Conservation (phyloP, 2,113 vertebrate genomes). For the Galbula dea region DNA sequence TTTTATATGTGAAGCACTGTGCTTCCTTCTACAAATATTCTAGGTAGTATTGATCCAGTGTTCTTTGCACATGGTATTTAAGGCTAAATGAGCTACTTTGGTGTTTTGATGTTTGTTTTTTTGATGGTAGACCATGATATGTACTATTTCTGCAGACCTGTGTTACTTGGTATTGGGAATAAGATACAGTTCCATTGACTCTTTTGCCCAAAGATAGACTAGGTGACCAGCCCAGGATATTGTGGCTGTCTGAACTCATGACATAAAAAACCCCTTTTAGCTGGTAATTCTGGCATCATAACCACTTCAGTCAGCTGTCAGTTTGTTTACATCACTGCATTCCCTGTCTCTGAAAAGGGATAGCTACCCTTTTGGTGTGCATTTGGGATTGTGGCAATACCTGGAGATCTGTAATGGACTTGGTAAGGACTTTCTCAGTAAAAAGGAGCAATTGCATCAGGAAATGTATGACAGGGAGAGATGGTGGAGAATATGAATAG, state of each 20-base stretch:
- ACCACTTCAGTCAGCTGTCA: neutral
- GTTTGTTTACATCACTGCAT: neutral
- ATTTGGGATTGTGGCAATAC: conserved; percentile 1
- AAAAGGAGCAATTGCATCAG: neutral
- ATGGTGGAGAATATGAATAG: neutral
- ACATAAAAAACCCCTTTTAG: neutral
- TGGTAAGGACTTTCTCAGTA: neutral
- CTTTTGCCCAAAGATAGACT: neutral
- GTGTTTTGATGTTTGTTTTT: conserved; percentile 10
- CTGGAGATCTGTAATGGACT: neutral
- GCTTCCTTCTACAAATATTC: conserved; percentile 69
- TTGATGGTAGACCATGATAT: conserved; percentile 8
- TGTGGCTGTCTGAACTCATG: conserved; percentile 17
- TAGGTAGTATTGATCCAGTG: conserved; percentile 60
- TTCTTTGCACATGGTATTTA: conserved; percentile 70
- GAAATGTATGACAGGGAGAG: neutral
- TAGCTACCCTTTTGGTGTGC: neutral
- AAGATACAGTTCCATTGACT: neutral
- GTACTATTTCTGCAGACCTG: conserved; percentile 46
- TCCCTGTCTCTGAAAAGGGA: neutral
- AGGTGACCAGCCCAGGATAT: neutral
- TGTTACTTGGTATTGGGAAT: conserved; percentile 1
- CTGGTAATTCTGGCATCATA: conserved; percentile 15
- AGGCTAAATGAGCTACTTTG: conserved; percentile 61
- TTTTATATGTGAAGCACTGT: conserved; percentile 57